Conservation (phyloP, 2,888 invertebrate genomes). For the Drosophila tripunctata region DNA sequence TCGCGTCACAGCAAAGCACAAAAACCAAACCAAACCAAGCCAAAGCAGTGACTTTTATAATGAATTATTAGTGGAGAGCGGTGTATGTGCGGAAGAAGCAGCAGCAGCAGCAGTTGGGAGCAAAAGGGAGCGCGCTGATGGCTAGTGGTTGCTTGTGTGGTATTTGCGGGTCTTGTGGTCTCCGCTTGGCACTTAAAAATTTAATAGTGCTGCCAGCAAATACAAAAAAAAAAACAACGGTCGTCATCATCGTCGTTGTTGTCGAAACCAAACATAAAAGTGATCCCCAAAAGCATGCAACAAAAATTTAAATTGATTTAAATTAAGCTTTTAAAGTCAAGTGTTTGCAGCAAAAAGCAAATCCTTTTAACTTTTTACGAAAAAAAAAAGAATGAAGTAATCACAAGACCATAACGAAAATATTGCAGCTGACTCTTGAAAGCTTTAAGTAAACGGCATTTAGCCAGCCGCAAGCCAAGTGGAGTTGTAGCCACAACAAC, state of each 20-base stretch:
- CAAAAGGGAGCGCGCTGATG: conserved; percentile 21
- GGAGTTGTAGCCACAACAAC: conserved; percentile 41
- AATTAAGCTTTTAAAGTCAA: conserved; percentile 35
- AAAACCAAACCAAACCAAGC: conserved; percentile 80
- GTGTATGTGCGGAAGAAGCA: neutral
- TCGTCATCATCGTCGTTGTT: conserved; percentile 1
- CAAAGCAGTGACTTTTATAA: conserved; percentile 80
- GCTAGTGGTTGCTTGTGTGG: conserved; percentile 68
- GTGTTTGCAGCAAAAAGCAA: neutral
- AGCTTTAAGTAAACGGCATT: conserved; percentile 52
- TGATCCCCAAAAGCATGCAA: conserved; percentile 43
- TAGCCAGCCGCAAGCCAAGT: conserved; percentile 45
- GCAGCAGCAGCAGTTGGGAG: neutral
- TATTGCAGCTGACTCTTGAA: conserved; percentile 6
- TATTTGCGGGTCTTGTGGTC: conserved; percentile 74
- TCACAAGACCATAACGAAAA: conserved; percentile 42
- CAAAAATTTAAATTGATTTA: conserved; percentile 53
- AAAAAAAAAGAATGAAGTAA: neutral
- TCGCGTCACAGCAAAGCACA: conserved; percentile 76
- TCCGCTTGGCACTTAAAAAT: conserved; percentile 74
- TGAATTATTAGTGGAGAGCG: conserved; percentile 72
- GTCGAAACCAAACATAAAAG: conserved; percentile 20
- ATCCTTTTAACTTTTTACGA: conserved; percentile 40
- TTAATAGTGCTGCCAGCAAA: conserved; percentile 61
- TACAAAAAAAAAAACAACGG: conserved; percentile 32